These are phyloP conservation scores for Accipiter cooperii DNA, from an alignment of 2,113 vertebrate genomes.

Conservation along the genomic window DNA sequence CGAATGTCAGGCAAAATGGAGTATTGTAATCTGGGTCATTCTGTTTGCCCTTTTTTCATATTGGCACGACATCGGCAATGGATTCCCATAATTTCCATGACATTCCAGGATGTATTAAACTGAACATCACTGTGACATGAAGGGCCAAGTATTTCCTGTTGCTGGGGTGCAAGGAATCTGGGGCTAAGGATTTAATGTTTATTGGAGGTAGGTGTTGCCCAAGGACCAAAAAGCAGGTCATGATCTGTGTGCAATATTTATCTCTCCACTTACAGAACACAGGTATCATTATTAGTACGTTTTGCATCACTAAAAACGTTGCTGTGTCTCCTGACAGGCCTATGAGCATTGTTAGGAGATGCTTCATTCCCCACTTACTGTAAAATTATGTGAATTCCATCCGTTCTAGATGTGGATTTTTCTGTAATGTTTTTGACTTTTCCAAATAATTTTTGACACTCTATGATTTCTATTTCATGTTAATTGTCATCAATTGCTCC, in stretches of 20 bases:
- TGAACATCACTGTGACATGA: neutral
- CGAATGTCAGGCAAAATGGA: neutral
- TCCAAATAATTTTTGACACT: neutral
- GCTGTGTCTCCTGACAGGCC: neutral
- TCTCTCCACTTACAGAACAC: neutral
- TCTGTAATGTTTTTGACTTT: neutral
- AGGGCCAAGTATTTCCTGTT: neutral
- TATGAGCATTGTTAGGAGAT: neutral
- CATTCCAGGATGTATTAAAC: neutral
- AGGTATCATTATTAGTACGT: neutral
- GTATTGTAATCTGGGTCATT: neutral
- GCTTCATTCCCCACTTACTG: neutral
- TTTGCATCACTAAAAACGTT: neutral
- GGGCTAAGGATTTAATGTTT: neutral
- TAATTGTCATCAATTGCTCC: neutral
- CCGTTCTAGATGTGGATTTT: neutral
- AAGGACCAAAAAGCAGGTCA: neutral
- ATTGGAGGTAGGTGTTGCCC: neutral
- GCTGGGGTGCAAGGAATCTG: neutral
- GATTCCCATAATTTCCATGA: neutral
- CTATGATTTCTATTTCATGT: neutral
- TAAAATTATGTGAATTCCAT: neutral
- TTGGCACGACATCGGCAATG: neutral
- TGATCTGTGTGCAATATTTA: neutral
- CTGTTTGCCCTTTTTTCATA: neutral